Percentiles rank a stretch among this genome's conserved stretches.
phyloP scores from a whole-genome alignment of 2,797 vertebrate species.

The Pipistrellus pipistrellus region DNA sequence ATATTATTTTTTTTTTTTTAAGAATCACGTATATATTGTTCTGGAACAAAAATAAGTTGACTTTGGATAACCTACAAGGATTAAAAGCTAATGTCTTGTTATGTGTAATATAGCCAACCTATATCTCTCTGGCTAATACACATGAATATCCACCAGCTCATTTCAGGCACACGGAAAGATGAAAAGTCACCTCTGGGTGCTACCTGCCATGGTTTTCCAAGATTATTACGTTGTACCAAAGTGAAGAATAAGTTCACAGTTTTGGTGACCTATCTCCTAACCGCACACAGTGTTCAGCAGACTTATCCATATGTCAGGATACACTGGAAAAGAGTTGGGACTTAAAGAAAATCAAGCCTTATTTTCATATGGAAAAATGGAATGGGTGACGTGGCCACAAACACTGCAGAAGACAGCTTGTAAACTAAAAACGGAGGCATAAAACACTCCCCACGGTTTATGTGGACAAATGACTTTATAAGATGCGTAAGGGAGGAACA shows the following conservation, averaged over 20 bases:
- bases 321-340: background rate
- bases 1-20: no score
- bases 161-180: background rate
- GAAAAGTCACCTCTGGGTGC: background rate
- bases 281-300: background rate
- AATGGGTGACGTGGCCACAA: background rate
- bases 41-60: constrained; percentile 5
- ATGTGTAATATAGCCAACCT: background rate
- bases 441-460: background rate
- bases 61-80: background rate
- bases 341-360: constrained; percentile 35
- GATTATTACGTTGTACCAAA: background rate
- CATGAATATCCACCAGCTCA: background rate
- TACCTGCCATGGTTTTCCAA: background rate
- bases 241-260: background rate
- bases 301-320: background rate
- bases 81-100: constrained; percentile 39
- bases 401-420: background rate
- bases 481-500: background rate
- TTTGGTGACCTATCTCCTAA: background rate
- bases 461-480: background rate
- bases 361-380: constrained; percentile 35
- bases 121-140: background rate
- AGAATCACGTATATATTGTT: background rate
- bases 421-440: background rate